Conservation (phyloP, 1,140 invertebrate genomes). For the Eulimnadia texana region DNA sequence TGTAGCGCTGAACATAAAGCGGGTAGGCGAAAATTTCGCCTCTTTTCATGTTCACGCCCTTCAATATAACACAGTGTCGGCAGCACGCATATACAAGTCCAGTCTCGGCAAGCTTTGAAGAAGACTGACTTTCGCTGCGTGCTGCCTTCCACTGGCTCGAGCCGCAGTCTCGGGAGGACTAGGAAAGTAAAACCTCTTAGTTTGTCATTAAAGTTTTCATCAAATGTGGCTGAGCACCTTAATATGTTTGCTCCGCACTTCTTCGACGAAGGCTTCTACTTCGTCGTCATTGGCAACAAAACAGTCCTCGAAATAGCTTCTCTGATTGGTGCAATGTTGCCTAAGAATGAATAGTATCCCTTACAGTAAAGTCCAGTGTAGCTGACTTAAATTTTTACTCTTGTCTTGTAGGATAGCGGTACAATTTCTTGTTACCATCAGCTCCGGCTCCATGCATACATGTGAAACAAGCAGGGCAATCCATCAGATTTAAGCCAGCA, state of each 20-base stretch:
- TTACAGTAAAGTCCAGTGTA: background rate
- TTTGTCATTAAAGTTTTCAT: background rate
- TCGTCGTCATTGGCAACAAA: background rate
- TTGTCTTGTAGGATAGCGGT: background rate
- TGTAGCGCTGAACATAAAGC: background rate
- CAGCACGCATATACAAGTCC: background rate
- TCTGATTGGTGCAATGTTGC: background rate
- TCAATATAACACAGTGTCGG: constrained; percentile 3
- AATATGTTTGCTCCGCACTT: background rate
- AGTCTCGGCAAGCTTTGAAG: background rate
- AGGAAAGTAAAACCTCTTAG: background rate
- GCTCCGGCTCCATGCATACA: background rate
- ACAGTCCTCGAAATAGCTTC: background rate
- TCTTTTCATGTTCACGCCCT: constrained; percentile 5
- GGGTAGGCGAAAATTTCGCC: constrained; percentile 9
- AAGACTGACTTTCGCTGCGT: background rate
- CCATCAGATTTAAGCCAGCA: background rate
- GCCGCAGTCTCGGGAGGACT: background rate
- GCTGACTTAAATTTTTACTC: background rate
- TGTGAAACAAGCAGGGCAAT: background rate
- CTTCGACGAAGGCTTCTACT: background rate
- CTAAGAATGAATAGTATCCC: background rate
- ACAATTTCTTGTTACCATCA: background rate
- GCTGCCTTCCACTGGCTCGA: background rate
- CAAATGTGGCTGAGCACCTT: background rate